Conservation (phyloP, 2,113 vertebrate species). For the Sinocyclocheilus maitianheensis region DNA sequence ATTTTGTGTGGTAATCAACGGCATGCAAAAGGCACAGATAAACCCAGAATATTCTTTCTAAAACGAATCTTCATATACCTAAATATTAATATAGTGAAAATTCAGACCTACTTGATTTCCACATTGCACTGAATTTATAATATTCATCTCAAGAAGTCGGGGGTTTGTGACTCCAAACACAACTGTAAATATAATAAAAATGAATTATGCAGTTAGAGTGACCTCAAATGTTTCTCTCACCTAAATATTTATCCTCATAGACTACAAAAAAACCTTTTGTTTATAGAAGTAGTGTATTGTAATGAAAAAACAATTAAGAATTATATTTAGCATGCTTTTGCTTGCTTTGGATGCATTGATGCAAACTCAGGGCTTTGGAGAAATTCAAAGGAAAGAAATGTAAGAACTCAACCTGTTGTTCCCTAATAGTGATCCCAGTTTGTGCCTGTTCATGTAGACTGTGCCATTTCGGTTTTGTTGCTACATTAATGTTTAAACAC, state of each 20-base stretch:
- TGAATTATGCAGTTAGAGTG: not conserved
- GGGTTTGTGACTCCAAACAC: not conserved
- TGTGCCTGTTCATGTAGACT: conserved; percentile 15
- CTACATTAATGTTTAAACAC: not conserved
- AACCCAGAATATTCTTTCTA: not conserved
- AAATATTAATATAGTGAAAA: not conserved
- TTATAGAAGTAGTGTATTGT: not conserved
- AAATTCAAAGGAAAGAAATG: not conserved
- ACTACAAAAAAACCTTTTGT: not conserved
- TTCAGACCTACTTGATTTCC: not conserved
- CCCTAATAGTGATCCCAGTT: conserved; percentile 19
- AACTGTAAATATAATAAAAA: conserved; percentile 7
- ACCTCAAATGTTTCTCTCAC: not conserved
- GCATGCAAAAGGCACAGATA: not conserved
- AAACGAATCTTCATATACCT: not conserved
- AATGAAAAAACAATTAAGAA: not conserved
- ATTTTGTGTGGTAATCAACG: not conserved
- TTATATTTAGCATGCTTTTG: conserved; percentile 27
- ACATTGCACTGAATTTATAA: conserved; percentile 25
- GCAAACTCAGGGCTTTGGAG: conserved; percentile 24
- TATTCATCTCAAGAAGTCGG: not conserved
- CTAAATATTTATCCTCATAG: not conserved
- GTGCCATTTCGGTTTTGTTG: conserved; percentile 25
- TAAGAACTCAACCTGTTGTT: not conserved
- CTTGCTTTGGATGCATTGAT: not conserved